A percentile compares a stretch with the other conserved stretches of the same genome.
These are phyloP conservation scores for Nebria salina DNA, from an alignment of 2,888 invertebrate genomes.

Conservation along the genomic window DNA sequence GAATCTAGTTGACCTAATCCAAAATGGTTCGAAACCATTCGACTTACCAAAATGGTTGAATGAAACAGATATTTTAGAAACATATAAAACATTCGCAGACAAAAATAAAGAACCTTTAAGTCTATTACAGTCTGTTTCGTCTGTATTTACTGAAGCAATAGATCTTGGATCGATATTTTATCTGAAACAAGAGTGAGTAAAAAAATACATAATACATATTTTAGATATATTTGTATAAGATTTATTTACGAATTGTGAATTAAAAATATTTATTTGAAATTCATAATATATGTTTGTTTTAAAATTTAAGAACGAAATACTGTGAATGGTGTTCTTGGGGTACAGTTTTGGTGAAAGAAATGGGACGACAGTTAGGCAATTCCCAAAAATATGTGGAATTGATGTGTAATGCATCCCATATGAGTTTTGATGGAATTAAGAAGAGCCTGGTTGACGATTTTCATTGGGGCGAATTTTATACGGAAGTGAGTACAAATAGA, in stretches of 20 bases:
- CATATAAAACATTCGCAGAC: slow-evolving; percentile 38
- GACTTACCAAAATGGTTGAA: slow-evolving; percentile 49
- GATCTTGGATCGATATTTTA: slow-evolving; percentile 31
- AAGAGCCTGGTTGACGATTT: slow-evolving; percentile 63
- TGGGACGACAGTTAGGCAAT: slow-evolving; percentile 67
- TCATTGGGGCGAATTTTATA: slow-evolving; percentile 64
- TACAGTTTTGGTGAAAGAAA: slow-evolving; percentile 66
- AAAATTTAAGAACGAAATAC: slow-evolving; percentile 56
- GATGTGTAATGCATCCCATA: slow-evolving; percentile 63
- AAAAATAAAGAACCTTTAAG: slow-evolving; percentile 36
- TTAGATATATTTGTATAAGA: background rate
- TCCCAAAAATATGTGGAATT: slow-evolving; percentile 66
- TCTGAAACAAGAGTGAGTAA: slow-evolving; percentile 24
- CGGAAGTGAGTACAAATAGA: slow-evolving; percentile 16
- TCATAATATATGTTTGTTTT: background rate
- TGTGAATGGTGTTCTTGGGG: slow-evolving; percentile 65
- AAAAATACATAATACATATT: background rate
- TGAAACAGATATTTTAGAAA: slow-evolving; percentile 35
- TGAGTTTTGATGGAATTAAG: slow-evolving; percentile 62
- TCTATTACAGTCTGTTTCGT: slow-evolving; percentile 28
- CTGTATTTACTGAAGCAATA: slow-evolving; percentile 27
- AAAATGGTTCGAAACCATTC: slow-evolving; percentile 47
- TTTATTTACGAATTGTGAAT: background rate
- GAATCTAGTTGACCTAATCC: slow-evolving; percentile 40
- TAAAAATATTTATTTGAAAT: no score